Conservation (phyloP, 2,888 invertebrate species). For the Acleris emargana region DNA sequence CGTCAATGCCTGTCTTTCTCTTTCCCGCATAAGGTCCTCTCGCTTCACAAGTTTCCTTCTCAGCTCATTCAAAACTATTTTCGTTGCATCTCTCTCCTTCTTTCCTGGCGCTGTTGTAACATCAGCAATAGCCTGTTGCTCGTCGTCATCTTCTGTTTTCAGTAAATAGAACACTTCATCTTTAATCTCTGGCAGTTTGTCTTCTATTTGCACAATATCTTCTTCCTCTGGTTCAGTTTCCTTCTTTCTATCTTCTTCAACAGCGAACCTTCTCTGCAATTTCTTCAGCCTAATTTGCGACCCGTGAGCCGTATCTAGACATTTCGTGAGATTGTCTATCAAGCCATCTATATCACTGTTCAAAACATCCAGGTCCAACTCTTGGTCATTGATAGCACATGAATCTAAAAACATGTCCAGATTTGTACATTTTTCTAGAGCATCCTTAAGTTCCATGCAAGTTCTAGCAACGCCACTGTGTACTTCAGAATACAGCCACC, state of each 20-base stretch:
- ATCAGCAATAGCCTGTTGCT: conserved; percentile 48
- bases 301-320: conserved; percentile 62
- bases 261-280: conserved; percentile 57
- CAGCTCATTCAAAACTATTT: conserved; percentile 69
- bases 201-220: conserved; percentile 64
- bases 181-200: conserved; percentile 62
- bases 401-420: conserved; percentile 75
- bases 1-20: conserved; percentile 73
- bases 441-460: conserved; percentile 68
- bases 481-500: conserved; percentile 74
- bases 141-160: conserved; percentile 69
- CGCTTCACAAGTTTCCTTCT: conserved; percentile 73
- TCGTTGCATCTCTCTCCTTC: conserved; percentile 68
- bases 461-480: conserved; percentile 69
- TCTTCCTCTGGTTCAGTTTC: conserved; percentile 46
- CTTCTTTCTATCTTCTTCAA: conserved; percentile 46
- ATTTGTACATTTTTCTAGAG: conserved; percentile 64
- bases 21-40: conserved; percentile 76
- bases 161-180: conserved; percentile 79
- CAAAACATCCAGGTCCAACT: conserved; percentile 62
- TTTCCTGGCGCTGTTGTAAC: conserved; percentile 67
- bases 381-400: conserved; percentile 67
- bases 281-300: conserved; percentile 71
- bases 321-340: conserved; percentile 66
- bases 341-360: conserved; percentile 71